Percentiles rank a stretch among this genome's conserved stretches.
Evolutionary conservation across 92 coral and sea anemone species (phyloP).

Genomic region (Hydrozoanthus gracilis): DNA sequence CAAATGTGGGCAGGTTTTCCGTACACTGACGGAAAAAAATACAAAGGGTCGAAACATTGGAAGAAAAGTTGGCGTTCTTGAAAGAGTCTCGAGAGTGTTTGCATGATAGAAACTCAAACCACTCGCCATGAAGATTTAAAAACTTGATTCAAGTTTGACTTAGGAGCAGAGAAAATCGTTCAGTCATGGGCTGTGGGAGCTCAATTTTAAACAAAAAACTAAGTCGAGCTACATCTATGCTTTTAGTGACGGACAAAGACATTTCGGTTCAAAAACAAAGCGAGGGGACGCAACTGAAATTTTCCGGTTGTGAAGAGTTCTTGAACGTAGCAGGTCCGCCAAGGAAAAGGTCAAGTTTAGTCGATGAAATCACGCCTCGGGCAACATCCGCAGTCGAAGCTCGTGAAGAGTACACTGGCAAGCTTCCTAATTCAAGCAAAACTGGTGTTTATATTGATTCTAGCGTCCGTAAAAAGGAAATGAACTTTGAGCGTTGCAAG

Average conservation of each 20-base stretch:
- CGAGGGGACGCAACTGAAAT: background rate
- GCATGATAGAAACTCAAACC: too few relatives aligned
- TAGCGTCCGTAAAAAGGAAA: conserved; percentile 7
- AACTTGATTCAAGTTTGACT: background rate
- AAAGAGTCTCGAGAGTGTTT: too few relatives aligned
- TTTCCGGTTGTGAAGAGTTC: background rate
- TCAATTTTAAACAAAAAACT: background rate
- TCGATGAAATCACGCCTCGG: conserved; percentile 10
- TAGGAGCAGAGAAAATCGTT: background rate
- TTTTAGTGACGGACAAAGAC: background rate
- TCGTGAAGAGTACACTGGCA: background rate
- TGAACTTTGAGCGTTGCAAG: conserved; percentile 29
- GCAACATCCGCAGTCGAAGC: background rate
- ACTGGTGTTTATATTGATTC: background rate
- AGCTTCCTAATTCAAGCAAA: background rate
- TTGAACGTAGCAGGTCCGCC: background rate
- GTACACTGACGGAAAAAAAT: background rate
- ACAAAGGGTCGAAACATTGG: too few relatives aligned
- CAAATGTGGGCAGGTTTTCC: background rate
- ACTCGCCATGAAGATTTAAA: background rate
- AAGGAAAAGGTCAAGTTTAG: background rate
- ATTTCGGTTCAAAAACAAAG: background rate
- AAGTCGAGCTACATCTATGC: background rate
- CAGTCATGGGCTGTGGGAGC: conserved; percentile 25
- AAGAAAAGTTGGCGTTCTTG: too few relatives aligned